Conservation (phyloP, 2,113 vertebrate genomes). For the Fulica atra region DNA sequence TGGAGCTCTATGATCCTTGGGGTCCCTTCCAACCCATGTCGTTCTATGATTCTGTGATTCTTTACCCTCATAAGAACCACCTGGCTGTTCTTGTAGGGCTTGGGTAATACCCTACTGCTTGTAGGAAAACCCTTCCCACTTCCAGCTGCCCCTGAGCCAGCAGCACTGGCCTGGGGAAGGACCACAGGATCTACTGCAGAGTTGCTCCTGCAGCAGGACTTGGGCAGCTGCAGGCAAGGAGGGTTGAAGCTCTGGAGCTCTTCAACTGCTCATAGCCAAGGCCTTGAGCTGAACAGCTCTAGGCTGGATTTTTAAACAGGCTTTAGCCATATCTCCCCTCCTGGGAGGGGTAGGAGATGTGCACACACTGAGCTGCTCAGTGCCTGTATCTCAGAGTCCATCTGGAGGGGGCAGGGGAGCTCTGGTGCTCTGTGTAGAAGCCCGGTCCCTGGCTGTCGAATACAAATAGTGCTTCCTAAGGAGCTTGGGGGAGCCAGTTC, state of each 20-base stretch:
- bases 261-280: neutral
- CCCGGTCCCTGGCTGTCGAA: neutral
- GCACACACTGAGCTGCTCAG: fast-evolving
- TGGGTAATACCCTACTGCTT: neutral
- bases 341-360: neutral
- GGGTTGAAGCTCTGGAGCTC: neutral
- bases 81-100: neutral
- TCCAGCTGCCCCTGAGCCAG: neutral
- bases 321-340: neutral
- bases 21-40: too few relatives aligned
- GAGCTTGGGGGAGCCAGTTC: neutral
- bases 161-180: neutral
- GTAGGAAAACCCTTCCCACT: neutral
- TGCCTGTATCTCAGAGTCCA: neutral
- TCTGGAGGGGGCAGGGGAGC: neutral
- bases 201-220: neutral
- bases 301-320: neutral
- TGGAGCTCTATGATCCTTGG: too few relatives aligned
- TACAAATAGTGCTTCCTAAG: slow-evolving; percentile 1
- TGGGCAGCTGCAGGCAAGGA: neutral
- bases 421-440: neutral
- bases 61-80: slow-evolving; percentile 12
- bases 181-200: neutral
- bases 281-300: neutral
- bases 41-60: too few relatives aligned